Base-by-base conservation (phyloP, 2,113 vertebrate genomes). In the Edolisoma coerulescens region DNA sequence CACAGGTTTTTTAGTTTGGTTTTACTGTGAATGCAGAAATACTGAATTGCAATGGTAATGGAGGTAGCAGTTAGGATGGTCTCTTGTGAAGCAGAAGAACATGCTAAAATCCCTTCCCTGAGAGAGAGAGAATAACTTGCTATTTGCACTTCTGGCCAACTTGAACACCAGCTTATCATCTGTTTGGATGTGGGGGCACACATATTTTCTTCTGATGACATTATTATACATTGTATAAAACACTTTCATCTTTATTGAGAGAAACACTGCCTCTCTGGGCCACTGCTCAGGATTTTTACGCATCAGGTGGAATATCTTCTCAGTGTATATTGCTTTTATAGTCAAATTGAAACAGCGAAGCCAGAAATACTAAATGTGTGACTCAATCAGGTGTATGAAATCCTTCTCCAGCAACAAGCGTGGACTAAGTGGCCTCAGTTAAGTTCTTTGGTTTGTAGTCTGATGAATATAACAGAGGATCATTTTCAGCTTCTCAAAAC, bases 161-260 rank as follows among this genome's bases (percentile, higher is more conserved):
- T 30, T 24, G 47, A 89, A 39, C 41, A 41, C 19, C 24, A 52
- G 0, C 1, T 73, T 76, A 23, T n/a, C 1, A 0, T 50, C 12
- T 77, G 21, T 71, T 84, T 49, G 64, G 30, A 30, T 32, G 47
- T 6, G 18, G 7, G 3, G 24, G 5, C 15, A 33, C 28, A 42
- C 4, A 8, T 28, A 18, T 12, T 52, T 89, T 84, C 39, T 93
- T 32, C 57, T 84, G 39, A 35, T 76, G 32, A 10, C 10, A 12
- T 71, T 79, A 71, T 52, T 70, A 32, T n/a, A 39, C 8, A 2
- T 33, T 74, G 16, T n/a, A 41, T 45, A 74, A 81, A 84, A 53
- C 26, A 23, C 35, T 52, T 70, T 32, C 13, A 26, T 35, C n/a
- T 78, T 59, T 54, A 37, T 3, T 63, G 64, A 70, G 32, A 74